phyloP scores from a whole-genome alignment of 23 tunicate species.

The Halocynthia aurantium region DNA sequence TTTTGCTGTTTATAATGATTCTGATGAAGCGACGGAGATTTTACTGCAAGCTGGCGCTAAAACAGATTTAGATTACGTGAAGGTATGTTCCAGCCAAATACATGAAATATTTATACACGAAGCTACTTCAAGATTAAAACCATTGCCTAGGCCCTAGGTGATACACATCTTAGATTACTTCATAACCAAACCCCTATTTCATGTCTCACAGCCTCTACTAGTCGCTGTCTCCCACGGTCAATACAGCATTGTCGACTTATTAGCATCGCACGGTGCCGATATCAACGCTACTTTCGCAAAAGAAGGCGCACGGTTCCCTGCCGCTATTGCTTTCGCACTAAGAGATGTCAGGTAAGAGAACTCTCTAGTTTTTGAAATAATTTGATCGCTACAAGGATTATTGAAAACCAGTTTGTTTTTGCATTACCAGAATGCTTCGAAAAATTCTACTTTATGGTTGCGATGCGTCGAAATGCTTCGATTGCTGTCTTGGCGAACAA shows the following conservation, averaged over 20 bases:
- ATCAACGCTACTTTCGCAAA: conserved; percentile 75
- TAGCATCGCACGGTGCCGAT: conserved; percentile 61
- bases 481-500: conserved; percentile 50
- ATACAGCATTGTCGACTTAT: conserved; percentile 61
- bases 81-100: conserved; percentile 12
- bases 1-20: conserved; percentile 90
- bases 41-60: conserved; percentile 72
- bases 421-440: conserved; percentile 57
- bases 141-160: background rate
- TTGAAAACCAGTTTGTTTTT: background rate
- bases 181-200: background rate
- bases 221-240: conserved; percentile 83
- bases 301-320: conserved; percentile 55
- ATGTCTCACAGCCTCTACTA: conserved; percentile 45
- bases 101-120: too few species aligned
- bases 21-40: conserved; percentile 81
- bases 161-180: background rate
- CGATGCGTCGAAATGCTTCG: conserved; percentile 54
- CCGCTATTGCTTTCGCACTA: conserved; percentile 71
- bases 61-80: conserved; percentile 80
- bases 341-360: conserved; percentile 60
- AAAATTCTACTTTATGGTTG: conserved; percentile 72
- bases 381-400: background rate
- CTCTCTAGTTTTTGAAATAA: background rate
- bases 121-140: too few species aligned